Base-by-base conservation (phyloP, 1,140 invertebrate genomes). In the Drosophila bipectinata region DNA sequence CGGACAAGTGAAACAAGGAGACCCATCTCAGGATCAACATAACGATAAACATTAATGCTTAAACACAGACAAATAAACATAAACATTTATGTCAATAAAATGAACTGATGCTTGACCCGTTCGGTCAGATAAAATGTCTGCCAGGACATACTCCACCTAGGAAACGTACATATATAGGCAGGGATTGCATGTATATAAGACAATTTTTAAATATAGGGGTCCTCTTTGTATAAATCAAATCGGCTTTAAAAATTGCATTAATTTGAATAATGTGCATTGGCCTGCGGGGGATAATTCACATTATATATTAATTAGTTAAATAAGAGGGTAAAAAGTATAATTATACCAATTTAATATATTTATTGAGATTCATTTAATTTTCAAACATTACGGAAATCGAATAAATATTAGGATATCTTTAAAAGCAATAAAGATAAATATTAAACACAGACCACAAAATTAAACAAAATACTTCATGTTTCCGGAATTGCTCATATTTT, bases 61-160 rank as follows among this genome's bases (percentile, higher is more conserved):
- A 64, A 85, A 64, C 78, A 71, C 78, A 85, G 81, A 87, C 81
- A 81, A 87, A 87, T 87, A 85, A 85, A 85, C 82, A 85, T 85
- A 85, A 85, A 85, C 81, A 81, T 87, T 85, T 81, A 87, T 85
- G 82, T 87, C 82, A 85, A 85, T 85, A 87, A 78, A 81, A 85
- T 87, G 78, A 85, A 87, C 81, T 87, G 82, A 85, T 78, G 81
- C 81, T 87, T 85, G 81, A 85, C 81, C 78, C 69, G 82, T 21
- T 62, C 55, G 81, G 78, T 74, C 74, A 81, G 81, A 85, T 85
- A 85, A 82, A 81, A 60, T 63, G 67, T 44, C 49, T 45, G 54
- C 32, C 60, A 49, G 49, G 34, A 21, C 45, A 47, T 21, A 32
- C 30, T 18, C 47, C 53, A 34, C 47, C 9, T 4, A 39, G 37